Conservation (phyloP, 2,113 vertebrate species). For the Furnarius figulus region DNA sequence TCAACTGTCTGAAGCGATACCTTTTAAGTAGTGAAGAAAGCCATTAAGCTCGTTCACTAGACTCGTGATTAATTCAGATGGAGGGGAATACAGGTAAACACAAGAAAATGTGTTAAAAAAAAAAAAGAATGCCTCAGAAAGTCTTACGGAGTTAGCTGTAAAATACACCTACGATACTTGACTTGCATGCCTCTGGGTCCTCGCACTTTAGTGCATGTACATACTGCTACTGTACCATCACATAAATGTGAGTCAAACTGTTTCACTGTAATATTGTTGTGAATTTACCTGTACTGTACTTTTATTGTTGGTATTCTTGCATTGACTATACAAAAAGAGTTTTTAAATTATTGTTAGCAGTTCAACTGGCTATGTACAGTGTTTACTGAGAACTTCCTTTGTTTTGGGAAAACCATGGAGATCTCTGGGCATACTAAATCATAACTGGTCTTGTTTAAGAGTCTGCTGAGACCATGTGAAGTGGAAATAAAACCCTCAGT, state of each 20-base stretch:
- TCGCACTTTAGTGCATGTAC: constrained; percentile 94
- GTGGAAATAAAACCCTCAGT: constrained; percentile 77
- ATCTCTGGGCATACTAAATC: constrained; percentile 63
- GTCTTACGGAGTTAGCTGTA: constrained; percentile 78
- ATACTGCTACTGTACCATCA: constrained; percentile 81
- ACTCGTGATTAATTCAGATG: constrained; percentile 62
- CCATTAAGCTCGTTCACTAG: constrained; percentile 67
- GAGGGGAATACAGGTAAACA: constrained; percentile 61
- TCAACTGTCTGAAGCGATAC: constrained; percentile 75
- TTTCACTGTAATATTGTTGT: constrained; percentile 73
- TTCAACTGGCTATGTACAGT: constrained; percentile 82
- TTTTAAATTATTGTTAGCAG: constrained; percentile 87
- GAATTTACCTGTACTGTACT: constrained; percentile 79
- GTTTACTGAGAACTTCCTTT: constrained; percentile 69
- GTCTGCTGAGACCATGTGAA: constrained; percentile 69
- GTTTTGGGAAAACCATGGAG: constrained; percentile 59
- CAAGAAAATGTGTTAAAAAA: constrained; percentile 14
- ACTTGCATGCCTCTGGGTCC: constrained; percentile 87
- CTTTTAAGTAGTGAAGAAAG: constrained; percentile 74
- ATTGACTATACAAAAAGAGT: constrained; percentile 75
- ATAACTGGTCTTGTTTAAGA: constrained; percentile 67
- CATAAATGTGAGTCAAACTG: constrained; percentile 69
- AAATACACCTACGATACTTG: constrained; percentile 77
- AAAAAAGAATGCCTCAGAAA: constrained; percentile 64
- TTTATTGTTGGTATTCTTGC: constrained; percentile 82